Conservation (phyloP, 2,797 vertebrate species). For the Poecilia picta region DNA sequence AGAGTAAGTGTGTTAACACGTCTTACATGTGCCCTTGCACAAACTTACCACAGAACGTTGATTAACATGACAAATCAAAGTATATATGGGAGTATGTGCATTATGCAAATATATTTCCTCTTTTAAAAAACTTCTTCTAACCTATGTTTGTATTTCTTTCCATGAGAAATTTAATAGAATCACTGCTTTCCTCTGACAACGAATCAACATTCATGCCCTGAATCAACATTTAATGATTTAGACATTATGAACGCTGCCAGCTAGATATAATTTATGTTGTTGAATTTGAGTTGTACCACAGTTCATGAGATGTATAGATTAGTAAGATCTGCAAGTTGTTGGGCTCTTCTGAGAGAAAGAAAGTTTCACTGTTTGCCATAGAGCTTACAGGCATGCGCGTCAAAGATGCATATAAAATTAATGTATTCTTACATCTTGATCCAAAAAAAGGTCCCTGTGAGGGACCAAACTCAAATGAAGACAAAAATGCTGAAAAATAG, state of each 20-base stretch:
- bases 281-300: conserved; percentile 26
- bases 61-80: conserved; percentile 16
- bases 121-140: background rate
- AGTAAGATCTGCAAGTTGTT: conserved; percentile 11
- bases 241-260: conserved; percentile 18
- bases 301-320: conserved; percentile 27
- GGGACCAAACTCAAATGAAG: no score
- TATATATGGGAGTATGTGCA: conserved; percentile 8
- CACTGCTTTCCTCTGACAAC: background rate
- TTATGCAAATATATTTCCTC: conserved; percentile 4
- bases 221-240: conserved; percentile 3
- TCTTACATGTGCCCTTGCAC: conserved; percentile 15
- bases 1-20: conserved; percentile 41
- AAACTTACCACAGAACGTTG: conserved; percentile 20
- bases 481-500: no score
- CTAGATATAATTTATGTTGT: conserved; percentile 30
- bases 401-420: conserved; percentile 1
- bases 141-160: conserved; percentile 5
- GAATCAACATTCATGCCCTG: background rate
- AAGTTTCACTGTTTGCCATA: conserved; percentile 4
- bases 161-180: background rate
- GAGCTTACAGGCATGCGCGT: background rate
- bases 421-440: conserved; percentile 10
- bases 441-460: conserved; percentile 6
- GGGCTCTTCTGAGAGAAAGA: background rate